Percentiles rank a stretch among this genome's conserved stretches.
Evolutionary conservation across 2,797 vertebrate species (phyloP).

Genomic region (Neosalanx taihuensis): DNA sequence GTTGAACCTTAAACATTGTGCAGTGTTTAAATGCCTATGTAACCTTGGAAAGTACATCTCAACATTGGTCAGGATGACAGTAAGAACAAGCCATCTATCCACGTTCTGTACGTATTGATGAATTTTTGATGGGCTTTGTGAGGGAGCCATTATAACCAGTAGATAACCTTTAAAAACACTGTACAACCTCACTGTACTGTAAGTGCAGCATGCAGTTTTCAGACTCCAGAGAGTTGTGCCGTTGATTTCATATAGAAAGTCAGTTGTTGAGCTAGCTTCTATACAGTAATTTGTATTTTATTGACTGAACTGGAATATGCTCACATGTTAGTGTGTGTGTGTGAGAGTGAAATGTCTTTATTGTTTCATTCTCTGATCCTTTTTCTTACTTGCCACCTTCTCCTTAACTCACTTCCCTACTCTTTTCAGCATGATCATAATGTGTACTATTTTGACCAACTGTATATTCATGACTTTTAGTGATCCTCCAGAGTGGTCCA

Average conservation of each 20-base stretch:
- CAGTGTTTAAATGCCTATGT: slow-evolving; percentile 15
- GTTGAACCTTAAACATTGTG: background rate
- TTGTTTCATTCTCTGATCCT: background rate
- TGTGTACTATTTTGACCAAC: slow-evolving; percentile 99
- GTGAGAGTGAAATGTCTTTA: too few relatives aligned
- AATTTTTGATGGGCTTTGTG: slow-evolving; percentile 56
- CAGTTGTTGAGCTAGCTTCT: slow-evolving; percentile 2
- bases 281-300: background rate
- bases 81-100: slow-evolving; percentile 21
- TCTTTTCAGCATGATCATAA: slow-evolving; percentile 99
- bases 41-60: slow-evolving; percentile 20
- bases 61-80: slow-evolving; percentile 14
- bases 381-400: slow-evolving; percentile 32
- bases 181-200: slow-evolving; percentile 26
- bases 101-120: slow-evolving; percentile 40
- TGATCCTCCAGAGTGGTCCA: slow-evolving; percentile 98
- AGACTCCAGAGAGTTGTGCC: slow-evolving; percentile 12
- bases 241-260: slow-evolving; percentile 7
- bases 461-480: slow-evolving; percentile 99
- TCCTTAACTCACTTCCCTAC: slow-evolving; percentile 76
- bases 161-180: slow-evolving; percentile 3
- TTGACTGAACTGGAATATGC: background rate
- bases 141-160: background rate
- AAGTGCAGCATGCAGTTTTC: slow-evolving; percentile 42
- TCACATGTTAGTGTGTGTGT: slow-evolving; percentile 24